Base-by-base conservation (phyloP, 2,113 vertebrate genomes). In the Ptyas mucosa region DNA sequence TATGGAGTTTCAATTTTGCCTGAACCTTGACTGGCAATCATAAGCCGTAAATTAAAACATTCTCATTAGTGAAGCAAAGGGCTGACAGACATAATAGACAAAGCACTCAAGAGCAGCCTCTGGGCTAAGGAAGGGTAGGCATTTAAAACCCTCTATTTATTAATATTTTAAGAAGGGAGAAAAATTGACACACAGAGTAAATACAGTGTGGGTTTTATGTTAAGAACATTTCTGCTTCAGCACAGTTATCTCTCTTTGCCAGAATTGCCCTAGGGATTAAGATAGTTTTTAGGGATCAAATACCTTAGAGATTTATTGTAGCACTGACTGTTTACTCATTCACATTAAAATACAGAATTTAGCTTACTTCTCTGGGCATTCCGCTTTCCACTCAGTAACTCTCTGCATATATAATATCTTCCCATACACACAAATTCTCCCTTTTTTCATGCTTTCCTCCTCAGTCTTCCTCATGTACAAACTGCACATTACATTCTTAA, bases 211-310 rank as follows among this genome's bases (percentile, higher is more conserved):
- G 95, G 92, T 94, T 97, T 97, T 97, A 97, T 97, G 96, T 95
- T 98, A 97, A 97, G 96, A 97, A 97, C 54, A 94, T 97, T 97
- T 97, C 96, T 96, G 96, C 96, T 97, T 97, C 96, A 89, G 11
- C 97, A 89, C 94, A 95, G 96, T 98, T 97, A 97, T 97, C 97
- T 98, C 97, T 95, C 94, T 94, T 96, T 97, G 95, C 97, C 98
- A 98, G 98, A 97, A 97, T 94, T 97, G 97, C 97, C 96, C 94
- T 96, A 94, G 97, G 97, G 98, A 98, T 98, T 98, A 97, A 97
- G 96, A 97, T 95, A 96, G 94, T 98, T 98, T 98, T 97, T 95
- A 97, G 96, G 97, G 97, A 98, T 98, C 97, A 98, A 98, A 97
- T 96, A 96, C 95, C 95, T 97, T 94, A 93, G 94, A 98, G 97